Conservation (phyloP, 2,797 vertebrate species). For the Dendrocincla tyrannina region DNA sequence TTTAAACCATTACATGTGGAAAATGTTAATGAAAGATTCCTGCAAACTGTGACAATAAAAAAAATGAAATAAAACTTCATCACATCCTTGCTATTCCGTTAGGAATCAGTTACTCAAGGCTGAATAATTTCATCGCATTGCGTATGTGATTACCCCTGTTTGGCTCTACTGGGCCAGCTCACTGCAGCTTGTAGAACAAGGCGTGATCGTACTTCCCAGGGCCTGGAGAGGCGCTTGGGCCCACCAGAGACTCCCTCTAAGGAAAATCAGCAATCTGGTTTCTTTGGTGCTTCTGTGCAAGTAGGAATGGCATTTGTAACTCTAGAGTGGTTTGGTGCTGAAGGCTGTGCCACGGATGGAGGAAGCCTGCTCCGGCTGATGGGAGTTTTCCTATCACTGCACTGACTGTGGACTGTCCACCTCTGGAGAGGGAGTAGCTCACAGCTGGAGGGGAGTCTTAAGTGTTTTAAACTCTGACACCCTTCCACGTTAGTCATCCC, state of each 20-base stretch:
- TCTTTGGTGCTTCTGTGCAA: neutral
- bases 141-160: neutral
- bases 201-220: neutral
- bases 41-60: neutral
- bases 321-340: neutral
- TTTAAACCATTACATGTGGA: neutral
- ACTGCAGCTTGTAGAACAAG: neutral
- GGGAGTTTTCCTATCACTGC: neutral
- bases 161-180: neutral
- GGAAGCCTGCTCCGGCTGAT: neutral
- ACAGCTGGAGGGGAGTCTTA: neutral
- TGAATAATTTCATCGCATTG: neutral
- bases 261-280: neutral
- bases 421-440: neutral
- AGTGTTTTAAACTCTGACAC: neutral
- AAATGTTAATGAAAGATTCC: neutral
- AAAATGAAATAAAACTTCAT: neutral
- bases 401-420: neutral
- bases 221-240: neutral
- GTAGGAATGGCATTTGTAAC: neutral
- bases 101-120: neutral
- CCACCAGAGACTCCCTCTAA: neutral
- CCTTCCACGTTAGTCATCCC: neutral
- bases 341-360: neutral
- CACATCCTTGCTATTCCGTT: neutral